Base-by-base conservation (phyloP, 2,888 invertebrate genomes). In the Cheilosia grossa region DNA sequence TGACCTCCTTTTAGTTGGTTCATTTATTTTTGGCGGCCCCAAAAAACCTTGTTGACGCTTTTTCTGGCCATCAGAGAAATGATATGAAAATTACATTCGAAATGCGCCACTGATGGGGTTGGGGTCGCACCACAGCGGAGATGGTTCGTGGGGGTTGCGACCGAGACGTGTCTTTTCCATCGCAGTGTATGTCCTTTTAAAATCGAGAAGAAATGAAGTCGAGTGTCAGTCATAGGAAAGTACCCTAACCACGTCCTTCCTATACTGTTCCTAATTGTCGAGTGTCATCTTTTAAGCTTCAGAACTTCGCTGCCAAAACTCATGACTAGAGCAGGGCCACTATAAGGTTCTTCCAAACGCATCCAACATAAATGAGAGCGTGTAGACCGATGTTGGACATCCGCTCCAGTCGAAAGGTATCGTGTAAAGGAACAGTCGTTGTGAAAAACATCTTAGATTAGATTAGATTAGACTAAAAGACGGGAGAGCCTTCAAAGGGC, bases 1-100 rank as follows among this genome's bases (percentile, higher is more conserved):
- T 85, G 85, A 85, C 85, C 85, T 81, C 75, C 70, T 77, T 85
- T 81, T 72, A 85, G 81, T 67, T 72, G 81, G 75, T 72, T 85
- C 85, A 81, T 81, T 85, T 80, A 72, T 51, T 85, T 74, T 75
- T 66, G 53, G 27, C 37, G n/a, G 53, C 9, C 37, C 37, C 2
- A 19, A 13, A 27, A 59, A 33, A 73, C 59, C 37, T 44, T 42
- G 27, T 27, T 56, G 33, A 56, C 30, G 19, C 7, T 44, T 21
- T 33, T 33, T 24, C 56, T 56, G 33, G 33, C 24, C 17, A 30
- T 30, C 30, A n/a, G 24, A 21, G 40, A 69, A 21, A 33, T 47
- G 33, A 69, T 54, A 72, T 49, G 73, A 54, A 53, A 59, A 64
- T 73, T 63, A 44, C 44, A 44, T 47, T 73, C 17, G 7, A 47